Conservation (phyloP, 2,888 invertebrate species). For the Meghimatium bilineatum region DNA sequence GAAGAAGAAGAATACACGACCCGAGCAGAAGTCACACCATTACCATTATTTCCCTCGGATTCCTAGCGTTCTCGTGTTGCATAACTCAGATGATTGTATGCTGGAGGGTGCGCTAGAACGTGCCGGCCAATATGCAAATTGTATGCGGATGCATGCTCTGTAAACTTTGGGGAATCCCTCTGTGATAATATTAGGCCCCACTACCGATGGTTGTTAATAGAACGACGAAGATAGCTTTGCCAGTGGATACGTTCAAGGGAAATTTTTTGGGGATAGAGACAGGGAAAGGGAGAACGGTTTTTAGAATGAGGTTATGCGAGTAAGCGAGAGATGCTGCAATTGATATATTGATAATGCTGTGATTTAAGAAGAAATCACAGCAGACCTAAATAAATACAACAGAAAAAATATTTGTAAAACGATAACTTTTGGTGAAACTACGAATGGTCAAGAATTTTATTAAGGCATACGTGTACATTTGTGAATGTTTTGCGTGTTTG, state of each 20-base stretch:
- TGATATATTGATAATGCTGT: conserved; percentile 6
- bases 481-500: too few species aligned
- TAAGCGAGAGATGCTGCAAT: too few species aligned
- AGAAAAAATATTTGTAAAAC: too few species aligned
- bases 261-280: too few species aligned
- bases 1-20: background rate
- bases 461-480: too few species aligned
- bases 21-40: background rate
- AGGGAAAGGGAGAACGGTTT: too few species aligned
- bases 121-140: conserved; percentile 42
- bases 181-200: conserved; percentile 8
- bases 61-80: background rate
- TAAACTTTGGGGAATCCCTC: conserved; percentile 26
- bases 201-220: background rate
- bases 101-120: conserved; percentile 3
- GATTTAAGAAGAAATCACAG: background rate
- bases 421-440: too few species aligned
- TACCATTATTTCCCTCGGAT: background rate
- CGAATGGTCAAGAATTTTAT: too few species aligned
- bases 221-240: background rate
- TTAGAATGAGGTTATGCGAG: too few species aligned
- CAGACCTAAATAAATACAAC: too few species aligned
- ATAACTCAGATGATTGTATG: conserved; percentile 25
- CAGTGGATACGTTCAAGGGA: background rate
- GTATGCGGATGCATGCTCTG: conserved; percentile 47